phyloP scores from a whole-genome alignment of 2,797 vertebrate genomes.

The Kryptolebias ocellatus region DNA sequence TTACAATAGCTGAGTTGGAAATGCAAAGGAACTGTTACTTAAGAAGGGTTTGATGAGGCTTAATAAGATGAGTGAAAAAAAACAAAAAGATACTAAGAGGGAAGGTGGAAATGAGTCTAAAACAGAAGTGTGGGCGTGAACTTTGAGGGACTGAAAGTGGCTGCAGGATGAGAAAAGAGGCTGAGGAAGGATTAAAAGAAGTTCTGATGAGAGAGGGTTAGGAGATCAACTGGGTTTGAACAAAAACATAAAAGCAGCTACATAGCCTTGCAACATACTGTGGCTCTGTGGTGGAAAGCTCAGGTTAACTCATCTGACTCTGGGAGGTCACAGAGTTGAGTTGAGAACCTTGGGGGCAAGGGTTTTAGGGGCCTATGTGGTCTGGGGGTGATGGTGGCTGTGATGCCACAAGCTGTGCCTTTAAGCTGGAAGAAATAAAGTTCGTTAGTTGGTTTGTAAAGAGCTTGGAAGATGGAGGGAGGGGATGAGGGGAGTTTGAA shows the following conservation, averaged over 20 bases:
- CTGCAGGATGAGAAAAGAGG: slow-evolving; percentile 21
- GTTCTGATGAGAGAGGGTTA: slow-evolving; percentile 13
- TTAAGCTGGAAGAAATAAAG: slow-evolving; percentile 38
- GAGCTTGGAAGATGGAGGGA: slow-evolving; percentile 5
- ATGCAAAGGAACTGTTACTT: slow-evolving; percentile 16
- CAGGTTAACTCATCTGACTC: slow-evolving; percentile 59
- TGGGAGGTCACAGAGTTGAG: slow-evolving; percentile 44
- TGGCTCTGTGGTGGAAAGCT: slow-evolving; percentile 30
- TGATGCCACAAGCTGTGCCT: slow-evolving; percentile 38
- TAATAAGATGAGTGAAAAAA: slow-evolving; percentile 2
- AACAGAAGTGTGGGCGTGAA: slow-evolving; percentile 22
- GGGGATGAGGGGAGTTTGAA: slow-evolving; percentile 26
- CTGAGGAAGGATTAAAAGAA: slow-evolving; percentile 23
- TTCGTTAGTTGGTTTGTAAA: slow-evolving; percentile 20
- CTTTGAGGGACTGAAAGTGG: slow-evolving; percentile 14
- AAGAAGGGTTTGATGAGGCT: slow-evolving; percentile 13
- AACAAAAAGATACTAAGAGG: not conserved
- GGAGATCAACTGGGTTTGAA: slow-evolving; percentile 52
- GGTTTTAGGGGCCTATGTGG: slow-evolving; percentile 14
- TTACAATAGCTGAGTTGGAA: slow-evolving; percentile 9
- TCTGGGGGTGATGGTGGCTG: slow-evolving; percentile 32
- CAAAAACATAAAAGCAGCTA: slow-evolving; percentile 9
- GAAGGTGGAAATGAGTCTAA: slow-evolving; percentile 1
- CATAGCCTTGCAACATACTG: slow-evolving; percentile 24
- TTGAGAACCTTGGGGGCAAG: slow-evolving; percentile 10